Evolutionary conservation across 2,888 invertebrate species (phyloP), one percentile per base, ranked within the genome.

Genomic region (Uloborus plumipes): DNA sequence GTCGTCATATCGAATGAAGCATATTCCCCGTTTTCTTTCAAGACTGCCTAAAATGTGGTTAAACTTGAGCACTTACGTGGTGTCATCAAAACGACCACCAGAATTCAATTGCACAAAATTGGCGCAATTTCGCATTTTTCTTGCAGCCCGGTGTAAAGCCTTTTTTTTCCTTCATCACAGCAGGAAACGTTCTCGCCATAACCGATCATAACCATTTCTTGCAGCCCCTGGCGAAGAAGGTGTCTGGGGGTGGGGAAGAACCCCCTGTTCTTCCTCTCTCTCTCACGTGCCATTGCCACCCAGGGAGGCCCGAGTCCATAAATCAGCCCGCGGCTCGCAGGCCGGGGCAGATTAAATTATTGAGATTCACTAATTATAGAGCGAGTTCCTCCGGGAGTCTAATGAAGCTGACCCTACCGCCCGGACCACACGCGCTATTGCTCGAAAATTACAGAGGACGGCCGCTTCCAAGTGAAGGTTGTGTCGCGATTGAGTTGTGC

Each of bases 281-380:
- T 70, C 71, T 67, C 82, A 76, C 76, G 76, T 71, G 82, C 76
- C 62, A 59, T 51, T 76, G 82, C 82, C 82, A 82, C 82, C 82
- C 82, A 82, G n/a, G 76, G 67, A 71, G 82, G 67, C 71, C 22
- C 53, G 51, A 50, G 70, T 67, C 76, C 76, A 82, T 82, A 82
- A 82, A 82, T 82, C 82, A 82, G 76, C 76, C 76, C 66, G 53
- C 66, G 76, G 76, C 76, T 39, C 39, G 61, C 49, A 39, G 53
- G 72, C 53, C 72, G 20, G 75, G 58, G 75, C 81, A 81, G 82
- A 82, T 82, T 82, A 82, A 82, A 82, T 82, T 82, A 82, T 82
- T 82, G 82, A 75, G 81, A 70, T 71, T 81, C 82, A 64, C 76
- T 82, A 82, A 82, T 82, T 82, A 77, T 77, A 82, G 82, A 82